phyloP scores from a whole-genome alignment of 2,113 vertebrate genomes.

The Myrmecophaga tridactyla region DNA sequence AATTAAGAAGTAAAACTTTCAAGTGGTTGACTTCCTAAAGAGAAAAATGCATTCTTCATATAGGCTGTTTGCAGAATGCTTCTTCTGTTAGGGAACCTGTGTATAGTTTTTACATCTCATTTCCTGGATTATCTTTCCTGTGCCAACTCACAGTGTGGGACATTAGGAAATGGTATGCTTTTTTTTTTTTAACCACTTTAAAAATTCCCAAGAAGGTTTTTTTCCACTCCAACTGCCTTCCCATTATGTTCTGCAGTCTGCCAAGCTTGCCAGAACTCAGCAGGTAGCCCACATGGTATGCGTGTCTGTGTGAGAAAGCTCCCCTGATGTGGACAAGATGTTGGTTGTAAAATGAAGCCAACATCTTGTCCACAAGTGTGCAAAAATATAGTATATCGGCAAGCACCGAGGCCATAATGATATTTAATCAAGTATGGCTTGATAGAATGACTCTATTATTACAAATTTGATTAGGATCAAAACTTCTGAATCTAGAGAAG shows the following conservation, averaged over 20 bases:
- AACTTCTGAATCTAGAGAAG: slow-evolving; percentile 64
- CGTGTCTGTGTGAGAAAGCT: slow-evolving; percentile 85
- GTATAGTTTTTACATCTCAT: slow-evolving; percentile 83
- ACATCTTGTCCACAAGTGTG: slow-evolving; percentile 88
- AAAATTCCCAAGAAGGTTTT: slow-evolving; percentile 85
- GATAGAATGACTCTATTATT: slow-evolving; percentile 68
- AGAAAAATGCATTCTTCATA: slow-evolving; percentile 80
- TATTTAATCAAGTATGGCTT: slow-evolving; percentile 57
- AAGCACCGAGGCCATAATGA: slow-evolving; percentile 62
- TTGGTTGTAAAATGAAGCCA: slow-evolving; percentile 86
- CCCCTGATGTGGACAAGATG: slow-evolving; percentile 89
- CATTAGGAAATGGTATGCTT: slow-evolving; percentile 78
- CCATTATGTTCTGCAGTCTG: slow-evolving; percentile 84
- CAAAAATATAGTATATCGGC: slow-evolving; percentile 76
- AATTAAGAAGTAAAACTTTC: slow-evolving; percentile 84
- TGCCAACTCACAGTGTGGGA: slow-evolving; percentile 86
- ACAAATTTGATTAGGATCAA: slow-evolving; percentile 68
- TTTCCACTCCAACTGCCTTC: slow-evolving; percentile 84
- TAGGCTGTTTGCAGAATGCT: slow-evolving; percentile 79
- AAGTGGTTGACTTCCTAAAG: slow-evolving; percentile 82
- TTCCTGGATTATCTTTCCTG: slow-evolving; percentile 85
- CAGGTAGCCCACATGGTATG: slow-evolving; percentile 87
- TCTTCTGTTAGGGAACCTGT: slow-evolving; percentile 79
- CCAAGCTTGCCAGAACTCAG: slow-evolving; percentile 87
- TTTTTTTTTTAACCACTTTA: slow-evolving; percentile 72